Evolutionary conservation across 2,797 vertebrate genomes (phyloP), one percentile per base, ranked within the genome.

Genomic region (Ficedula albicollis): DNA sequence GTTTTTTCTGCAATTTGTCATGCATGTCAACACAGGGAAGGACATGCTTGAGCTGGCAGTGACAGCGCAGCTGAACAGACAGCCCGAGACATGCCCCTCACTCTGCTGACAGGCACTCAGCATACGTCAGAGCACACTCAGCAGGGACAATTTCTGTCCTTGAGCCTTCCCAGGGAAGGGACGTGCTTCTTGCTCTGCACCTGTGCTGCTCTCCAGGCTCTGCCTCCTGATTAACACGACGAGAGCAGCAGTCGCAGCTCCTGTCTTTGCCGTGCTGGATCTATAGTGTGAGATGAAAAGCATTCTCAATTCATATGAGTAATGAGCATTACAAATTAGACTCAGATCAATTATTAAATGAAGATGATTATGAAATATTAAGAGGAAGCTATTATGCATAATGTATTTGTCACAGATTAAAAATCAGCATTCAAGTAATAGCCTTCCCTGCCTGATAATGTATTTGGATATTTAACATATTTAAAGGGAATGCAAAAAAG

Each of bases 281-380:
- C 36, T 63, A 9, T 9, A 49, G n/a, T 16, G 52, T 19, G 48
- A 89, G 66, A 86, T 84, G 70, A 94, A 92, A 95, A 91, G 66
- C 41, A 79, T 84, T 86, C 93, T 88, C 74, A 62, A 73, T 80
- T 91, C 77, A 34, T 70, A 74, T 77, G 48, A 95, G n/a, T 90
- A 90, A 96, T 86, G 64, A 90, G 44, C 85, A 95, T 87, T 79
- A 82, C 60, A 76, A 76, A 95, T 94, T 70, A 93, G 69, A 66
- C 60, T 93, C 25, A 72, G 74, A 93, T 95, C 59, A 94, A 90
- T 93, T 97, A 95, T 92, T 96, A 84, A 96, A 81, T 88, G 66
- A 86, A 75, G 76, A 62, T 46, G 34, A 94, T 91, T 89, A 95
- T 86, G 79, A 95, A 96, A 92, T 90, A 95, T 96, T 96, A 94